phyloP scores from a whole-genome alignment of 2,888 invertebrate genomes.

The Rhyacophila evoluta region DNA sequence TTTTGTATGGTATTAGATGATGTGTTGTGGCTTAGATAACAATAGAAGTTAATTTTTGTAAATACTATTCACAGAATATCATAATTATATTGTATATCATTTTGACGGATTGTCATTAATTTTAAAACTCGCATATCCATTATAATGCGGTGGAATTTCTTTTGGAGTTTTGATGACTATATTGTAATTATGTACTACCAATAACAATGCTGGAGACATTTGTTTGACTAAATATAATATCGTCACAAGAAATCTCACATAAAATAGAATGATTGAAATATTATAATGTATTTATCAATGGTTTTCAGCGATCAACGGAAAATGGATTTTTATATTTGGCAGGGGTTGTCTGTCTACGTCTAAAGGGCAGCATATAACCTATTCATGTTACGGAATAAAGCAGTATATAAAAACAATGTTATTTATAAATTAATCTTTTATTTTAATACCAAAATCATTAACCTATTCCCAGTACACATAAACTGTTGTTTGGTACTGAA shows the following conservation, averaged over 20 bases:
- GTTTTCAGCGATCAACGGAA: conserved; percentile 35
- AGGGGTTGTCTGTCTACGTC: conserved; percentile 19
- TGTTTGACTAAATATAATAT: background rate
- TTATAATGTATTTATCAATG: conserved; percentile 33
- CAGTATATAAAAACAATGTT: conserved; percentile 48
- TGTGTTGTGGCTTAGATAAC: background rate
- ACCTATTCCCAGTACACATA: background rate
- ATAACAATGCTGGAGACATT: background rate
- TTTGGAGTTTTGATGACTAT: background rate
- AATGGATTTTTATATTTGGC: conserved; percentile 42
- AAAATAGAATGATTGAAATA: conserved; percentile 11
- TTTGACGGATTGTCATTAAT: background rate
- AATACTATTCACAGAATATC: background rate
- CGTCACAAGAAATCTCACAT: conserved; percentile 39
- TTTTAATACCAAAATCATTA: background rate
- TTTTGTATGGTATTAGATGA: background rate
- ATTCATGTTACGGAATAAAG: conserved; percentile 44
- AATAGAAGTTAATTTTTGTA: background rate
- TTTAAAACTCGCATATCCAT: background rate
- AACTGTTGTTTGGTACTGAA: too few species aligned
- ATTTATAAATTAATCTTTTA: conserved; percentile 41
- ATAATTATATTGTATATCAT: background rate
- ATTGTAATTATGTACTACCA: background rate
- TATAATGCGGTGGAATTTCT: background rate
- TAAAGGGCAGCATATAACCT: conserved; percentile 2